Base-by-base conservation (phyloP, 1,140 invertebrate species). In the Daktulosphaira vitifoliae region DNA sequence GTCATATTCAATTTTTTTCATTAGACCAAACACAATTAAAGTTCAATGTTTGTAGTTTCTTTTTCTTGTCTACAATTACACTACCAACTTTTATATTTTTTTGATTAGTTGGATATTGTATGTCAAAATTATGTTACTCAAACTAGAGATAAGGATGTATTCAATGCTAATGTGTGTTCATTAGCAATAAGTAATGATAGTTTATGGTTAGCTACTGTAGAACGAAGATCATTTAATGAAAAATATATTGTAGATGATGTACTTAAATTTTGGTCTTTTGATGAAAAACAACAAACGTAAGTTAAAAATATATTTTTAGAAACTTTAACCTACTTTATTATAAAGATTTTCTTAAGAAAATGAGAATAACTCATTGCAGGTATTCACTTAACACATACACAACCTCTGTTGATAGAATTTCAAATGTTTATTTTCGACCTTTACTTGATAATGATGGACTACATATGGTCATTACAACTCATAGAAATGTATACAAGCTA, bases 1-100 rank as follows among this genome's bases (percentile, higher is more conserved):
- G 90, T 23, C 83, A 89, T 70, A 74, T 92, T 42, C 90, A 93
- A 74, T 90, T 91, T 77, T 91, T 84, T 73, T 83, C 82, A 51
- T 78, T 84, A 1, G 75, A 79, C 54, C 80, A 79, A 5, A 83
- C 84, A 70, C 82, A 75, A 69, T 77, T 89, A 59, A 72, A 90
- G 0, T 90, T 83, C 70, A 87, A 86, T 80, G 87, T 90, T 75
- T 81, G 81, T 78, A 62, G 37, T 65, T 53, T 9, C 23, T 38
- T 42, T 8, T 5, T 48, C n/a, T 13, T 13, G 20, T 25, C 7
- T n/a, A n/a, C 11, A 22, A 51, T 51, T 51, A 25, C 3, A 23
- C 20, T 5, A 51, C 6, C n/a, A n/a, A 22, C 5, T 7, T 22
- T 16, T n/a, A n/a, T 48, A 6, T 7, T n/a, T 48, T 22, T 51